Evolutionary conservation across 2,888 invertebrate genomes (phyloP).

Genomic region (Drosophila nr. perissopoda): DNA sequence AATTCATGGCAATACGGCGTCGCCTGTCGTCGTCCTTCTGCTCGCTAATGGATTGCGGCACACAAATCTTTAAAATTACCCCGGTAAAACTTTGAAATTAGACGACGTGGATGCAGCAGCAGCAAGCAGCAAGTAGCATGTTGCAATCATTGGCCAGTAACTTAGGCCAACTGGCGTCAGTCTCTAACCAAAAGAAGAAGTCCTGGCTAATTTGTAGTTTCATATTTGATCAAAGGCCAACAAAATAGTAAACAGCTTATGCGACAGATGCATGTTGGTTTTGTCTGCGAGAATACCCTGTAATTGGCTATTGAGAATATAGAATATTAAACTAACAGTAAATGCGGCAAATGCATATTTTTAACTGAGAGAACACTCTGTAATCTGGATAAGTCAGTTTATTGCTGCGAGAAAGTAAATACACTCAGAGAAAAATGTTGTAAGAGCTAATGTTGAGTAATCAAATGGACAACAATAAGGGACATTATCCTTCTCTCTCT

Average conservation of each 20-base stretch:
- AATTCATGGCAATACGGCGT: constrained; percentile 58
- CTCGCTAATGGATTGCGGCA: constrained; percentile 76
- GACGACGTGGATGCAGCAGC: constrained; percentile 46
- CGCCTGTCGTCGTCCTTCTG: constrained; percentile 22
- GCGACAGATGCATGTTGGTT: too few relatives aligned
- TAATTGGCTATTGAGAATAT: neutral
- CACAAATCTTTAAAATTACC: constrained; percentile 79
- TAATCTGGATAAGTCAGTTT: neutral
- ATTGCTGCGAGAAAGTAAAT: neutral
- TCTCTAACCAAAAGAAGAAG: constrained; percentile 38
- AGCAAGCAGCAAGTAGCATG: neutral
- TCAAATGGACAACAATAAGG: neutral
- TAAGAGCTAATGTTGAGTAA: neutral
- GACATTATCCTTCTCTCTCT: neutral
- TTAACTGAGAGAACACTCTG: neutral
- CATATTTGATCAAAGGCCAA: constrained; percentile 81
- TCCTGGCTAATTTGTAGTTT: constrained; percentile 75
- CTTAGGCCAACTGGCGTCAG: constrained; percentile 56
- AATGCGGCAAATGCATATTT: too few relatives aligned
- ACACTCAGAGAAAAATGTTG: neutral
- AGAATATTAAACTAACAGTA: neutral
- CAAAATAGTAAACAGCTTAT: constrained; percentile 30
- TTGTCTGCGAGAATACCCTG: neutral
- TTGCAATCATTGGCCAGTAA: neutral
- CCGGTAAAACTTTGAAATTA: constrained; percentile 75